Conservation (phyloP, 2,797 vertebrate genomes). For the Sebastes vulpes region DNA sequence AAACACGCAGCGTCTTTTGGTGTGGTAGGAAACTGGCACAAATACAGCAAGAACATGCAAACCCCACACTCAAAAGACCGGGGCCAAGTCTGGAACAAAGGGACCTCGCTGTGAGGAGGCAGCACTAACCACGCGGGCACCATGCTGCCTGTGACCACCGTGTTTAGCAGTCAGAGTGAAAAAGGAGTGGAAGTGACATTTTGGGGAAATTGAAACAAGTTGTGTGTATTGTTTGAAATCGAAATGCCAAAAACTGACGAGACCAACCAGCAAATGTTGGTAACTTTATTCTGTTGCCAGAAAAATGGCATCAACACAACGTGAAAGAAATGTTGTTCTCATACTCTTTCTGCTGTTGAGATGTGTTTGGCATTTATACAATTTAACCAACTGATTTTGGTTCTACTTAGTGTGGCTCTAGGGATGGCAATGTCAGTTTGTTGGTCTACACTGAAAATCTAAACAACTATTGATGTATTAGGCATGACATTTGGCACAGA, state of each 20-base stretch:
- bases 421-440: neutral
- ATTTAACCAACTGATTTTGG: neutral
- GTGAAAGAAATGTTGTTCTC: neutral
- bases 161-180: neutral
- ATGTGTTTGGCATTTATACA: neutral
- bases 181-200: constrained; percentile 4
- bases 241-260: neutral
- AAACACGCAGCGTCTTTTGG: constrained; percentile 11
- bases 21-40: constrained; percentile 29
- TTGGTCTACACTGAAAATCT: neutral
- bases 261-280: neutral
- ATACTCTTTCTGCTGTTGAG: neutral
- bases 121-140: constrained; percentile 9
- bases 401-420: neutral
- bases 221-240: neutral
- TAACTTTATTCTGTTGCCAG: neutral
- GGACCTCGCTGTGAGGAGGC: constrained; percentile 21
- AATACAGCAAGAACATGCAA: constrained; percentile 9
- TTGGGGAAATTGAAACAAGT: neutral
- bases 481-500: neutral
- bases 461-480: neutral
- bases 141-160: constrained; percentile 22
- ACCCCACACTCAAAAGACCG: constrained; percentile 4
- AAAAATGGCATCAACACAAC: neutral
- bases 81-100: constrained; percentile 38